A percentile compares a stretch with the other conserved stretches of the same genome.
Evolutionary conservation across 1,140 invertebrate species (phyloP).

Genomic region (Diachasmimorpha longicaudata): DNA sequence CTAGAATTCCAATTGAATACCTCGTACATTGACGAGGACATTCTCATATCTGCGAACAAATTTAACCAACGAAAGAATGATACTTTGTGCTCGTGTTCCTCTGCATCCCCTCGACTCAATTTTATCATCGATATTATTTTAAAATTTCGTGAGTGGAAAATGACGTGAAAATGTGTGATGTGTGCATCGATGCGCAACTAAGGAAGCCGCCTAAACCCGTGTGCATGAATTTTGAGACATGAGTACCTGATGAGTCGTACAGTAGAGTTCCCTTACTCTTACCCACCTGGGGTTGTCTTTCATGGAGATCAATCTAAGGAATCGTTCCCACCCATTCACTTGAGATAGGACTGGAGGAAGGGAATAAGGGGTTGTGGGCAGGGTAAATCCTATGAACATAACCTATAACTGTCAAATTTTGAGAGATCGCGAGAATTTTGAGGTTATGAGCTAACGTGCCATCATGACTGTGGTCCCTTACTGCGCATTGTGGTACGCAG

Average conservation of each 20-base stretch:
- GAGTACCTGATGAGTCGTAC: background rate
- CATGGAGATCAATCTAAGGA: too few relatives aligned
- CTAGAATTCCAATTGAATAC: slow-evolving; percentile 74
- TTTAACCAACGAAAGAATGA: slow-evolving; percentile 36
- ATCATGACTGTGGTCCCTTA: too few relatives aligned
- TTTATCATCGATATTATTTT: background rate
- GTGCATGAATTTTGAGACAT: background rate
- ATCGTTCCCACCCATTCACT: too few relatives aligned
- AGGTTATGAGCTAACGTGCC: too few relatives aligned
- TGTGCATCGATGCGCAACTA: slow-evolving; percentile 36
- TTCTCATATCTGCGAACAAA: slow-evolving; percentile 71
- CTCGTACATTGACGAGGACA: slow-evolving; percentile 78
- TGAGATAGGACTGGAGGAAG: too few relatives aligned
- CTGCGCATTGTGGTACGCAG: too few relatives aligned
- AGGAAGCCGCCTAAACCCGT: slow-evolving; percentile 33
- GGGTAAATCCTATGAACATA: too few relatives aligned
- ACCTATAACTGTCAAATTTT: too few relatives aligned
- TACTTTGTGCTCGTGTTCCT: slow-evolving; percentile 28
- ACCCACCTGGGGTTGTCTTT: too few relatives aligned
- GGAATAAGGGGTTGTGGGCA: too few relatives aligned
- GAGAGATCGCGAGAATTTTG: too few relatives aligned
- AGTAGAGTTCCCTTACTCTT: too few relatives aligned
- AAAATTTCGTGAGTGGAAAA: slow-evolving; percentile 11
- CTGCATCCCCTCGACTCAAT: background rate
- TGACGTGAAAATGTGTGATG: slow-evolving; percentile 31